phyloP scores from a whole-genome alignment of 2,888 invertebrate species.

The Limnephilus rhombicus region DNA sequence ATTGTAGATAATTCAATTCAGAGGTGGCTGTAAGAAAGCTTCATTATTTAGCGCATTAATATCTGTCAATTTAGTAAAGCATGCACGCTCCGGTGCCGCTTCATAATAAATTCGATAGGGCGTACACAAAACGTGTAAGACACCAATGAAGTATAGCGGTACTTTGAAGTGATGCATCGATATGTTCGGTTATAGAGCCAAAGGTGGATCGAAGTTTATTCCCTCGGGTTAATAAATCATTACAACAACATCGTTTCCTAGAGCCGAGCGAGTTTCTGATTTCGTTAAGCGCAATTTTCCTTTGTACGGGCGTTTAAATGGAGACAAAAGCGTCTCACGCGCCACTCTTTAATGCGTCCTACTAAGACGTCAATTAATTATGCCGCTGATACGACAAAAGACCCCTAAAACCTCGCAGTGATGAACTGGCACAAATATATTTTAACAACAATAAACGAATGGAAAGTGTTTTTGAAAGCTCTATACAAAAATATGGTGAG shows the following conservation, averaged over 20 bases:
- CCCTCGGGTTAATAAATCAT: constrained; percentile 63
- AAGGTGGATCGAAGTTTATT: constrained; percentile 38
- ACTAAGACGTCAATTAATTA: constrained; percentile 1
- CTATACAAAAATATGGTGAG: neutral
- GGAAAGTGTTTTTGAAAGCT: neutral
- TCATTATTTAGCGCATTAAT: constrained; percentile 11
- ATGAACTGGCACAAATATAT: neutral
- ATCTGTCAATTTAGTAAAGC: constrained; percentile 17
- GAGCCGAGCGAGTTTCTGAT: constrained; percentile 34
- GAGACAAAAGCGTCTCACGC: constrained; percentile 9
- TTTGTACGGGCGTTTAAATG: constrained; percentile 18
- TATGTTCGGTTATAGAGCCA: constrained; percentile 43
- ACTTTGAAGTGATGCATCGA: constrained; percentile 62
- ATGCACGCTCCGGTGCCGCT: neutral
- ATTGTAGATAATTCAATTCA: neutral
- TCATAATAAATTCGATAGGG: constrained; percentile 37
- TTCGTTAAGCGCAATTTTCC: constrained; percentile 37
- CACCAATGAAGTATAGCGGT: constrained; percentile 45
- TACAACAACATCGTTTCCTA: constrained; percentile 62
- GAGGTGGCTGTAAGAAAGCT: neutral
- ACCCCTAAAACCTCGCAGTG: neutral
- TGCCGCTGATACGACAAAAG: neutral
- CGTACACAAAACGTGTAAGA: constrained; percentile 40
- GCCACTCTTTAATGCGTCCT: constrained; percentile 12
- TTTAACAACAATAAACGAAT: neutral